Conservation (phyloP, 2,113 vertebrate genomes). For the Ptyas mucosa region DNA sequence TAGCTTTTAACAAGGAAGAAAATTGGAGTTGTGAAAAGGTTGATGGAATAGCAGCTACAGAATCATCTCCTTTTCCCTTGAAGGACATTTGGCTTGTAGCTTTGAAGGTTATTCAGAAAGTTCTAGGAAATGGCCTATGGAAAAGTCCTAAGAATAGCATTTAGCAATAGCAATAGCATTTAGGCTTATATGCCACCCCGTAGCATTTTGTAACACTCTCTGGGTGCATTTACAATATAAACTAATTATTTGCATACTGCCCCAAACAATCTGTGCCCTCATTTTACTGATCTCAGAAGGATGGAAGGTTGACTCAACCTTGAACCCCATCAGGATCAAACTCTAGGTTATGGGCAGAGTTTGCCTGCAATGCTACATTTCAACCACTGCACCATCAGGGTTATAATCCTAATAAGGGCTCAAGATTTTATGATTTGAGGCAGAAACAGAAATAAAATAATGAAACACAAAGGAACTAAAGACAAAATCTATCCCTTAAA, state of each 20-base stretch:
- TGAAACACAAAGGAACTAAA: neutral
- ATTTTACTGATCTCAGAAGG: neutral
- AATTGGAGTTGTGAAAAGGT: neutral
- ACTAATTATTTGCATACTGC: neutral
- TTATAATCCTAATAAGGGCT: neutral
- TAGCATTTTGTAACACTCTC: neutral
- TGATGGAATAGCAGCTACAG: neutral
- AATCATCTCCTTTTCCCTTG: neutral
- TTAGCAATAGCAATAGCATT: neutral
- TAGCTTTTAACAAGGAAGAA: neutral
- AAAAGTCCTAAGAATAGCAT: neutral
- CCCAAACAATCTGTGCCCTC: neutral
- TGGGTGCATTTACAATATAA: neutral
- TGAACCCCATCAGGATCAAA: neutral
- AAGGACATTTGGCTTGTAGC: neutral
- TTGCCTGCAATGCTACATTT: neutral
- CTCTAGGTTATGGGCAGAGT: neutral
- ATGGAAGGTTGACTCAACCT: neutral
- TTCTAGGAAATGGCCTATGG: neutral
- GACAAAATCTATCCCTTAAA: neutral
- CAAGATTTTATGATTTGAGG: neutral
- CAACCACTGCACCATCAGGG: neutral
- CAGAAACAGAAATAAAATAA: neutral
- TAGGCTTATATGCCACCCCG: neutral
- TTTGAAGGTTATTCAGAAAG: neutral